Evolutionary conservation across 1,140 invertebrate species (phyloP), one percentile per base, ranked within the genome.

Genomic region (Belonocnema kinseyi): DNA sequence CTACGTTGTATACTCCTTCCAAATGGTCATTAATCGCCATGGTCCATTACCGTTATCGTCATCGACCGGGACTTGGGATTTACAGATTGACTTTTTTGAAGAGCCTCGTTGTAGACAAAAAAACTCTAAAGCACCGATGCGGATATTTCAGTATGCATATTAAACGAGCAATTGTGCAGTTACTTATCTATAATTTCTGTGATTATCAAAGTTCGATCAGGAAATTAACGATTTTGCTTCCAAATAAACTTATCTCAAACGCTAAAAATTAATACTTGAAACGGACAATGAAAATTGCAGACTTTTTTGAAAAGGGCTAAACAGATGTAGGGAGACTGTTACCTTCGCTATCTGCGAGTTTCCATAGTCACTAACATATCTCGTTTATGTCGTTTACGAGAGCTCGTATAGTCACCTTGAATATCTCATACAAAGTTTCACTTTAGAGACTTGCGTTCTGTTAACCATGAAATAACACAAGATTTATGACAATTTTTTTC

Each of bases 11-110:
- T 66, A 40, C 26, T 66, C 40, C 21, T 33, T 54, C 52, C 16
- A 40, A 73, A 74, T 74, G 72, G 21, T 54, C 72, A 74, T 82
- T 81, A 85, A 86, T 82, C 40, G 40, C 85, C 84, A 87, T 80
- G 78, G 83, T 82, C 85, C 85, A 87, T 88, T 87, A 87, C 82
- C 84, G 77, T 83, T 88, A 88, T 87, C 85, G 82, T 80, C 80
- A 75, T 75, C 74, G 71, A 79, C 75, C 13, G 26, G 26, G 58
- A 61, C 40, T 66, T 66, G n/a, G 78, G 71, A 50, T 58, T 26
- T 21, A 50, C 58, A 53, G 52, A 21, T 72, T 12, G 21, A 73
- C 61, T 58, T 85, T 58, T 85, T 56, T 74, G 73, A 74, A 21
- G 66, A 58, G 51, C 12, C 51, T 46, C 50, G 52, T 14, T 50